Percentiles rank a stretch among this genome's conserved stretches.
phyloP scores from a whole-genome alignment of 35 echinoderm and acorn worm genomes.

The Diadema setosum region DNA sequence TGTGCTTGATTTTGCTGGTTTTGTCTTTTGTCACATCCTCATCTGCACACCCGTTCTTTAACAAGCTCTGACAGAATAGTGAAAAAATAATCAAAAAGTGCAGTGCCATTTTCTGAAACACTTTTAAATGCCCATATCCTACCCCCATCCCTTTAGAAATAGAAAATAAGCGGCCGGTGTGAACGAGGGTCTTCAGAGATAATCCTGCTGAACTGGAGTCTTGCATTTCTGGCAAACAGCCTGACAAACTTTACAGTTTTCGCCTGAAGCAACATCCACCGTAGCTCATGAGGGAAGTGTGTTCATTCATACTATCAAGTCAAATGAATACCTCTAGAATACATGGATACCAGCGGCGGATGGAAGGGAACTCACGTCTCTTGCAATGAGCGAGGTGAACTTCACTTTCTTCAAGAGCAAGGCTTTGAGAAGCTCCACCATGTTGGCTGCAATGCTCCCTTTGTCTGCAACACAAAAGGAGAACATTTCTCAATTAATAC shows the following conservation, averaged over 20 bases:
- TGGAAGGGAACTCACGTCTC: slow-evolving; percentile 97
- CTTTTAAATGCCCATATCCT: too few species aligned
- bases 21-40: too few species aligned
- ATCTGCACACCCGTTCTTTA: too few species aligned
- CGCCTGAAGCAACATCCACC: background rate
- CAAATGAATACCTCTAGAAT: background rate
- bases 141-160: too few species aligned
- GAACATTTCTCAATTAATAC: too few species aligned
- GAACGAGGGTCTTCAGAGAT: background rate
- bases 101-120: too few species aligned
- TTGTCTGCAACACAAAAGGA: slow-evolving; percentile 31
- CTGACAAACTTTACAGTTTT: background rate
- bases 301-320: background rate
- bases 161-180: too few species aligned
- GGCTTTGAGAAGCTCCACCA: slow-evolving; percentile 50
- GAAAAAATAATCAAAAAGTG: too few species aligned
- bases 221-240: background rate
- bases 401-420: slow-evolving; percentile 30
- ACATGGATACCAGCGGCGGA: too few species aligned
- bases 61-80: too few species aligned
- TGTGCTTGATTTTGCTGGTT: too few species aligned
- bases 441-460: slow-evolving; percentile 56
- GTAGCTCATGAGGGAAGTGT: background rate
- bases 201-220: background rate
- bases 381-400: slow-evolving; percentile 60